Percentiles rank a stretch among this genome's conserved stretches.
Evolutionary conservation across 2,113 vertebrate genomes (phyloP).

Genomic region (Phrynocephalus versicolor): DNA sequence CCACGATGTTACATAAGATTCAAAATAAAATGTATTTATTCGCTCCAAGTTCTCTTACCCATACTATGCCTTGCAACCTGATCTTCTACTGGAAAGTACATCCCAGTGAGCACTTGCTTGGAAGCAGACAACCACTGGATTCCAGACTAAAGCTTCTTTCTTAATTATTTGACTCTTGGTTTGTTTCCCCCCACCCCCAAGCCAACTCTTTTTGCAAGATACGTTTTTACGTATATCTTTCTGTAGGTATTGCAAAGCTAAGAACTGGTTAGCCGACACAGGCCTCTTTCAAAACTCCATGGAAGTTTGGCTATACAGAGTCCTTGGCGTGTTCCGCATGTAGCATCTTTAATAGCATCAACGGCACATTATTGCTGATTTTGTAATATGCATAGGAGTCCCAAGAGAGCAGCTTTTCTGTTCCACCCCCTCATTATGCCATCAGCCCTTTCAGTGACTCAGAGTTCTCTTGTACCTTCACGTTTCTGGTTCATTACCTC

Average conservation of each 20-base stretch:
- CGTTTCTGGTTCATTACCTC: constrained; percentile 66
- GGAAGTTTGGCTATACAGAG: not conserved
- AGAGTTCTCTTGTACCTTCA: constrained; percentile 67
- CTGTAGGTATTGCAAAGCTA: not conserved
- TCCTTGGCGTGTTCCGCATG: not conserved
- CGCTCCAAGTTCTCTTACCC: not conserved
- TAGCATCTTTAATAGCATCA: constrained; percentile 1
- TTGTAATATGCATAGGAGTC: constrained; percentile 29
- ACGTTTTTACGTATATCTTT: too few relatives aligned
- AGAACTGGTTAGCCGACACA: not conserved
- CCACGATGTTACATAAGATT: not conserved
- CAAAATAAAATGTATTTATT: not conserved
- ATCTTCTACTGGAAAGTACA: not conserved
- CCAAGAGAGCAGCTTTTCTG: constrained; percentile 25
- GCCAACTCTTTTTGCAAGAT: not conserved
- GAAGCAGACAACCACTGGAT: not conserved
- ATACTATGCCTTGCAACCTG: not conserved
- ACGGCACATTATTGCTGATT: not conserved
- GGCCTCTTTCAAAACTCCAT: not conserved
- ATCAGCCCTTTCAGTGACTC: constrained; percentile 60
- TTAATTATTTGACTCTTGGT: too few relatives aligned
- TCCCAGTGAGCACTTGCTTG: not conserved
- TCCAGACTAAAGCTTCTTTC: not conserved
- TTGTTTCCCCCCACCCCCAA: not conserved
- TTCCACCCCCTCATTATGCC: constrained; percentile 48